phyloP scores from a whole-genome alignment of 2,797 vertebrate species.

The Chelidonichthys spinosus region DNA sequence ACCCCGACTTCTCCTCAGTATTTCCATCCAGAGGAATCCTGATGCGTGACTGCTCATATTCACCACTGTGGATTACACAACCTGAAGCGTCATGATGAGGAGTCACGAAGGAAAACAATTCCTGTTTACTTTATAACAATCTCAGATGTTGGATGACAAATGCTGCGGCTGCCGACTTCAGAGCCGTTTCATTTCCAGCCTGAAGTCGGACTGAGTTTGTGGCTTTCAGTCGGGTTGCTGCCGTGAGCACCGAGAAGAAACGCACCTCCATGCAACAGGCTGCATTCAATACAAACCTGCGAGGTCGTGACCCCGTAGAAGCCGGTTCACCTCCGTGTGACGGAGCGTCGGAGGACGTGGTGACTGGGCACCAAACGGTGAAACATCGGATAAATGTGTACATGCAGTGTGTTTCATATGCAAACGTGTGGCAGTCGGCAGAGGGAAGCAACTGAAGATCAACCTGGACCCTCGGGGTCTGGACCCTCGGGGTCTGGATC shows the following conservation, averaged over 20 bases:
- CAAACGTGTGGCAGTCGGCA: conserved; percentile 5
- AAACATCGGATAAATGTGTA: conserved; percentile 32
- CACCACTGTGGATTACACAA: conserved; percentile 38
- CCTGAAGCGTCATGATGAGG: conserved; percentile 3
- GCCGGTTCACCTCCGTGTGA: conserved; percentile 9
- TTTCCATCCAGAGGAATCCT: conserved; percentile 36
- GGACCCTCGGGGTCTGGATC: not conserved
- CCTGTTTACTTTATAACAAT: conserved; percentile 27
- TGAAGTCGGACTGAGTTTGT: conserved; percentile 2
- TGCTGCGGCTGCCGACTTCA: not conserved
- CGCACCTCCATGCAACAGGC: conserved; percentile 26
- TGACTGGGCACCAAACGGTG: conserved; percentile 29
- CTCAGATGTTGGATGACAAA: conserved; percentile 44
- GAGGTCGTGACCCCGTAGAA: conserved; percentile 15
- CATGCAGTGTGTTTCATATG: not conserved
- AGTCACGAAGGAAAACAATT: conserved; percentile 27
- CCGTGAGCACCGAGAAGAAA: conserved; percentile 25
- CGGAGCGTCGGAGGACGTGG: conserved; percentile 33
- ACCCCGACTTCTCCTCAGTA: conserved; percentile 10
- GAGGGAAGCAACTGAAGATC: conserved; percentile 20
- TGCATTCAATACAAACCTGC: conserved; percentile 28
- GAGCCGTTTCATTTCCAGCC: conserved; percentile 5
- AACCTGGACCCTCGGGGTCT: conserved; percentile 13
- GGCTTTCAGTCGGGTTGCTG: conserved; percentile 4
- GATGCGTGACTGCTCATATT: conserved; percentile 41